Evolutionary conservation across 2,797 vertebrate genomes (phyloP), one percentile per base, ranked within the genome.

Genomic region (Rhabdomys pumilio): DNA sequence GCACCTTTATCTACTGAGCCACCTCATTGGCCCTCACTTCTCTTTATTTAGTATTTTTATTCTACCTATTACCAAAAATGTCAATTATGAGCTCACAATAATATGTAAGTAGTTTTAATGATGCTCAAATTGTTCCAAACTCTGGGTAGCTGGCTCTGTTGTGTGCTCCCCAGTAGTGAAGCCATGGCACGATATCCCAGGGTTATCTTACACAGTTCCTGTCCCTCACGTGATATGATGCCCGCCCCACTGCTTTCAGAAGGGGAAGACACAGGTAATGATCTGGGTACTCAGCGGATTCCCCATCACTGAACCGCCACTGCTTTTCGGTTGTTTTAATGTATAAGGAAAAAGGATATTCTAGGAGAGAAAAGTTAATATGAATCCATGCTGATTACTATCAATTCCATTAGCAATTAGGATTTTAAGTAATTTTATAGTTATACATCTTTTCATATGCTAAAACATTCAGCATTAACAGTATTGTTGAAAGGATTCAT

Each of bases 1-100:
- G n/a, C 24, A 57, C 50, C 13, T 29, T 41, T 29, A 57, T 6
- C n/a, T 10, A 7, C 85, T 20, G n/a, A 57, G n/a, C 9, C n/a
- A 6, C n/a, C 0, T 29, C 85, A 31, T 4, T 29, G 22, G 22
- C 34, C 59, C 65, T 3, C 7, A 55, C 41, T 29, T 31, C 50
- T 57, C 53, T 67, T 57, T 86, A 85, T n/a, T 90, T 91, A 69
- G 81, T 44, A 67, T 83, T 80, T 95, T 88, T 91, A 44, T 38
- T 88, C 14, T 53, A 91, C 61, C 63, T 5, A n/a, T 90, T 76
- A 87, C 12, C 19, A 94, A 90, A 87, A 31, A 59, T 93, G 65
- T 59, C 17, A 12, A 3, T 76, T 77, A 83, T 88, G 5, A 93
- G 47, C 72, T 90, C 47, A 72, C 47, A 89, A 81, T 90, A 82